Percentiles rank a stretch among this genome's conserved stretches.
phyloP scores from a whole-genome alignment of 2,113 vertebrate species.

The Ginglymostoma cirratum region DNA sequence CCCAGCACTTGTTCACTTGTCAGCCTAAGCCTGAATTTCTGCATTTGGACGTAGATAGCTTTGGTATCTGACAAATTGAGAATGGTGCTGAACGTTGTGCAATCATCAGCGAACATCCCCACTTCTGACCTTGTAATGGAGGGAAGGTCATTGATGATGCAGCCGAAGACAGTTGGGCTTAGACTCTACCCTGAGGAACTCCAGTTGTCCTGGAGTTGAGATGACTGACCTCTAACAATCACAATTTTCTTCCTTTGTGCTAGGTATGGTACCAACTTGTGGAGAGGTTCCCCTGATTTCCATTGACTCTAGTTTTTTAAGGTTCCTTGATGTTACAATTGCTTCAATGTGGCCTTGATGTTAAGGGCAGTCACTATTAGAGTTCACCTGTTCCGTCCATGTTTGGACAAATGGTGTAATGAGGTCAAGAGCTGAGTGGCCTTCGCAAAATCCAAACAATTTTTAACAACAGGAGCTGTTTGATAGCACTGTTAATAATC shows the following conservation, averaged over 20 bases:
- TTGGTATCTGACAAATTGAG: not conserved
- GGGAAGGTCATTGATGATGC: not conserved
- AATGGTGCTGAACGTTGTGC: not conserved
- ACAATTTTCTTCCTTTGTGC: not conserved
- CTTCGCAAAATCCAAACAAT: too few relatives aligned
- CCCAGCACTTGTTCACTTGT: too few relatives aligned
- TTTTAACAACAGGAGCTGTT: too few relatives aligned
- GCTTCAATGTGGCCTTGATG: not conserved
- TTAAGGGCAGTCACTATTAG: not conserved
- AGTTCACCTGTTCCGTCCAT: not conserved
- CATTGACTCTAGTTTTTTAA: not conserved
- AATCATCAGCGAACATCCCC: not conserved
- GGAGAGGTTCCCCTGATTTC: not conserved
- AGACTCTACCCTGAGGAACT: not conserved
- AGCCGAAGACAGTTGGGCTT: not conserved
- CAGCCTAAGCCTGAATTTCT: not conserved
- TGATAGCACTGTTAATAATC: too few relatives aligned
- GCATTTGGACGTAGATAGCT: not conserved
- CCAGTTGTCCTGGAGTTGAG: not conserved
- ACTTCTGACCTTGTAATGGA: not conserved
- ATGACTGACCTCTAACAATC: not conserved
- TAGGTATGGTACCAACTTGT: not conserved
- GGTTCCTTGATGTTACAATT: not conserved
- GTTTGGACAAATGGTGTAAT: too few relatives aligned
- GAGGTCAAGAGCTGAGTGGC: too few relatives aligned